phyloP scores from a whole-genome alignment of 2,888 invertebrate genomes.

The Agriopis marginaria region DNA sequence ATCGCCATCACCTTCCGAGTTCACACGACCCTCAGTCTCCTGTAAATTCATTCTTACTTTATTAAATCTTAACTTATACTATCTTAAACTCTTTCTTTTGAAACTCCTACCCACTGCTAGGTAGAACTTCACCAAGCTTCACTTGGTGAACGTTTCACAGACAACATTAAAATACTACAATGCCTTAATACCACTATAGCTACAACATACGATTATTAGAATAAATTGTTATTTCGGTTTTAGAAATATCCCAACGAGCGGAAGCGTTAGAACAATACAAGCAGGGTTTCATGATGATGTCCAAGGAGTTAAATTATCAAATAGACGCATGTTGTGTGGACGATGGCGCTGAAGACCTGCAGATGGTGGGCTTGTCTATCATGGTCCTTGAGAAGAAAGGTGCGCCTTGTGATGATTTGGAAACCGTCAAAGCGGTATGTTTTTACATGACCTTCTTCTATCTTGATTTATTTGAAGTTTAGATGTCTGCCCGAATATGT shows the following conservation, averaged over 20 bases:
- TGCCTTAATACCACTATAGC: too few relatives aligned
- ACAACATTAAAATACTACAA: too few relatives aligned
- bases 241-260: not conserved
- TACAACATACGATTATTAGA: too few relatives aligned
- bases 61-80: too few relatives aligned
- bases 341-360: not conserved
- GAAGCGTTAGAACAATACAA: constrained; percentile 1
- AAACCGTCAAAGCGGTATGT: not conserved
- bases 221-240: not conserved
- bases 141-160: too few relatives aligned
- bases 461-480: not conserved
- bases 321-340: constrained; percentile 8
- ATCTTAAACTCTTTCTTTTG: too few relatives aligned
- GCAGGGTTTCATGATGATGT: not conserved
- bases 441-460: not conserved
- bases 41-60: too few relatives aligned
- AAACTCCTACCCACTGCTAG: too few relatives aligned
- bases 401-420: not conserved
- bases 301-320: not conserved
- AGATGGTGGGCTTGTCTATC: not conserved
- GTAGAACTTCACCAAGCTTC: too few relatives aligned
- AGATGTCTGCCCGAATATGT: too few relatives aligned
- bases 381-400: constrained; percentile 6
- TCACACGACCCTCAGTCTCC: too few relatives aligned
- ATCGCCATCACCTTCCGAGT: too few relatives aligned